These are phyloP conservation scores for Ruditapes philippinarum DNA, from an alignment of 1,140 invertebrate species.

Conservation along the genomic window DNA sequence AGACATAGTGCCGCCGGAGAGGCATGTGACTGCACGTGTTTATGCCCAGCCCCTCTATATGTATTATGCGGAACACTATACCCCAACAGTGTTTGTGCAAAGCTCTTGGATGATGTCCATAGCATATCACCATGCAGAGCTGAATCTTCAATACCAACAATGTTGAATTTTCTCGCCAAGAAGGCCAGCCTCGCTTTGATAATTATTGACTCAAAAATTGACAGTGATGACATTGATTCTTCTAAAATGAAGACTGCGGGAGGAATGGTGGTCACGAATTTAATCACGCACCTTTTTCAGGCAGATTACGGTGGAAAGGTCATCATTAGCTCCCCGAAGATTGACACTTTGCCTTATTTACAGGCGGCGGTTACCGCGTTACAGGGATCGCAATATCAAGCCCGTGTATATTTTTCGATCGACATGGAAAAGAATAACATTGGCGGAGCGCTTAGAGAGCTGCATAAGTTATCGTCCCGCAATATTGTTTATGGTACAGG, in stretches of 20 bases:
- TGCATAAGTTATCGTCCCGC: background rate
- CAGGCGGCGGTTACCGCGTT: background rate
- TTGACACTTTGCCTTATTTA: background rate
- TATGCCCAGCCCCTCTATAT: background rate
- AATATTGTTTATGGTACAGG: background rate
- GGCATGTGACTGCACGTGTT: slow-evolving; percentile 23
- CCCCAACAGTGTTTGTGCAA: slow-evolving; percentile 5
- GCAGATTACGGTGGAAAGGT: background rate
- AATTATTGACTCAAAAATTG: slow-evolving; percentile 2
- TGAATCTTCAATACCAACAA: background rate
- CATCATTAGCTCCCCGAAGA: background rate
- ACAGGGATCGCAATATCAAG: background rate
- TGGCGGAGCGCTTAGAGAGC: background rate
- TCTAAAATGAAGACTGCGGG: background rate
- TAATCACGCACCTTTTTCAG: background rate
- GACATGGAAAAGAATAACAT: background rate
- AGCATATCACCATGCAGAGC: background rate
- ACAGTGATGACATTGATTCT: background rate
- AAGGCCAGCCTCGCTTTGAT: background rate
- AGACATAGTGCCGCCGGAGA: background rate
- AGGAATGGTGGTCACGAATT: background rate
- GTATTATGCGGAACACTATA: background rate
- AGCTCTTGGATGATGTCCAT: background rate
- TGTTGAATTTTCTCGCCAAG: background rate
- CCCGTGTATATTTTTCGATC: background rate